Evolutionary conservation across 2,113 vertebrate species (phyloP), one percentile per base, ranked within the genome.

Genomic region (Thymallus thymallus): DNA sequence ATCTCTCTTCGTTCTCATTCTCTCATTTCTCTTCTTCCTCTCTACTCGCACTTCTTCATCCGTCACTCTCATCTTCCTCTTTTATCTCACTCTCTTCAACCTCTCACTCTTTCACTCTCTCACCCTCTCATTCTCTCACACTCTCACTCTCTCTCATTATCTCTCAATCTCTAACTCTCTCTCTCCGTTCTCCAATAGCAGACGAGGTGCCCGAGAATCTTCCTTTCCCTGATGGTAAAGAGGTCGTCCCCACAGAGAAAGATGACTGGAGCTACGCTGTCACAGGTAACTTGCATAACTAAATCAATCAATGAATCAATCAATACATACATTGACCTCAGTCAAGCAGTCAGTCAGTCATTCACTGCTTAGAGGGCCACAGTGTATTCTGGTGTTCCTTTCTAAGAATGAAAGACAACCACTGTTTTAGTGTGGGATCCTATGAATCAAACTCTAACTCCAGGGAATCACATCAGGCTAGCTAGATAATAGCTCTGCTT

Each of bases 201-300:
- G 95, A 75, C 12, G 88, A 90, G 41, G 32, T 55, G 9, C 86
- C 91, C 55, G 92, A 94, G 65, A 84, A 74, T 0, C 77, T 82
- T 0, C 88, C 89, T 0, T 85, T 82, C 2, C 89, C 91, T 0
- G 88, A 94, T 18, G 90, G 69, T 20, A 81, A 92, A 84, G 91
- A 91, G 75, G 77, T 89, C 83, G 81, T 62, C 76, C 89, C 91
- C 18, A 79, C 69, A 22, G 85, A 88, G 56, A 71, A 70, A 1
- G 56, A 80, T 32, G 64, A 66, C 70, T 83, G n/a, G 78, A 65
- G 0, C 7, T 82, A 75, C 0, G 30, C 79, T 3, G 65, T 73
- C 41, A 80, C 91, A 89, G 91, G 93, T 94, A 82, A 81, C 67
- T 23, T 18, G 18, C 6, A 20, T 29, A 63, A 20, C 1, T 5